A percentile compares a stretch with the other conserved stretches of the same genome.
These are phyloP conservation scores for Sepiola atlantica DNA, from an alignment of 2,888 invertebrate genomes.

Conservation along the genomic window DNA sequence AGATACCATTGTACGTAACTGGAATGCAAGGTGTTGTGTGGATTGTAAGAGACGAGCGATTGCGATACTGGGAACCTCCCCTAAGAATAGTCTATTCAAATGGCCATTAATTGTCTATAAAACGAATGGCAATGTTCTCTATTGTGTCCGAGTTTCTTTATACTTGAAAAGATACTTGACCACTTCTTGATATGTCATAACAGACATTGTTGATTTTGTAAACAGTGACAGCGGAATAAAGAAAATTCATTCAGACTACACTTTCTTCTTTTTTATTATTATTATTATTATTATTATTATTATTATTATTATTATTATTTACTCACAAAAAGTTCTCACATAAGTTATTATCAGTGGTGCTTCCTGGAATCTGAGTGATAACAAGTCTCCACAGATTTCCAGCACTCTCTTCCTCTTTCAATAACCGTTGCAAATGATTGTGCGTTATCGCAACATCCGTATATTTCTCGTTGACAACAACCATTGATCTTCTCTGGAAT, in stretches of 20 bases:
- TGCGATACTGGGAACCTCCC: neutral
- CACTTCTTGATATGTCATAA: neutral
- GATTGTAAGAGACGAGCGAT: neutral
- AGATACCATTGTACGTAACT: neutral
- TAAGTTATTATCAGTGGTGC: no score
- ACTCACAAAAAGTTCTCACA: no score
- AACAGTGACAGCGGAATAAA: neutral
- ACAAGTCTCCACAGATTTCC: no score
- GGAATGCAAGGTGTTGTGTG: slow-evolving; percentile 1
- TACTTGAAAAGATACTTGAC: neutral
- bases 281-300: no score
- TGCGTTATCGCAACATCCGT: no score
- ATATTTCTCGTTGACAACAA: no score
- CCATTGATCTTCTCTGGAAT: no score
- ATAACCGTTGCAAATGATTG: no score
- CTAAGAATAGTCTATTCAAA: slow-evolving; percentile 7
- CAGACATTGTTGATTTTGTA: neutral
- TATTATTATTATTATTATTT: no score
- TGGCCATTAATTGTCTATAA: neutral
- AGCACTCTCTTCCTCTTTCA: no score
- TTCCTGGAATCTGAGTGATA: no score
- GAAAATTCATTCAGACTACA: neutral
- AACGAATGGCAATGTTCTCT: neutral
- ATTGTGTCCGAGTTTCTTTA: neutral
- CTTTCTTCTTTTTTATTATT: neutral